phyloP scores from a whole-genome alignment of 1,140 invertebrate species.

The Drosophila simulans region DNA sequence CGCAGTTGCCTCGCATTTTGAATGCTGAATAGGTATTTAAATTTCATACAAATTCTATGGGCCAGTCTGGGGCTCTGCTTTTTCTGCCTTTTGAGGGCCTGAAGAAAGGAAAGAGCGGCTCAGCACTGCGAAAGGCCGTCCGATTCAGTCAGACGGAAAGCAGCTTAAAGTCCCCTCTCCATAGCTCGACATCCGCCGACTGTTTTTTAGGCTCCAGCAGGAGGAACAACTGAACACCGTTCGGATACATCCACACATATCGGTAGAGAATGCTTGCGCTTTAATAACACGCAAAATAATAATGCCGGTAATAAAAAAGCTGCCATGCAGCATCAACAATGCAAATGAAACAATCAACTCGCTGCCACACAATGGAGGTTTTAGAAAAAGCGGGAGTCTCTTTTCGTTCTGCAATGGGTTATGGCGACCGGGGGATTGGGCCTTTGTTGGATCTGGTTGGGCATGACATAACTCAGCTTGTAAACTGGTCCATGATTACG shows the following conservation, averaged over 20 bases:
- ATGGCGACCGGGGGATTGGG: constrained; percentile 13
- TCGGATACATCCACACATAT: constrained; percentile 53
- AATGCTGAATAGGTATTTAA: constrained; percentile 83
- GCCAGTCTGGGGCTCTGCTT: constrained; percentile 51
- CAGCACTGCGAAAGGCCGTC: constrained; percentile 71
- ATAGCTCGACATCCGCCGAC: constrained; percentile 57
- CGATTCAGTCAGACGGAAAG: constrained; percentile 67
- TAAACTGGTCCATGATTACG: constrained; percentile 45
- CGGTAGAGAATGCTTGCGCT: constrained; percentile 73
- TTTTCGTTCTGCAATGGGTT: constrained; percentile 25
- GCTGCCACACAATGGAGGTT: constrained; percentile 59
- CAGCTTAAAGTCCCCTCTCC: constrained; percentile 56
- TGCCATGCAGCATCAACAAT: constrained; percentile 39
- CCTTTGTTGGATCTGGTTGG: constrained; percentile 50
- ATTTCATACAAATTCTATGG: constrained; percentile 83
- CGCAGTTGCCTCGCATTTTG: constrained; percentile 79
- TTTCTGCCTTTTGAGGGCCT: constrained; percentile 48
- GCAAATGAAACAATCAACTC: constrained; percentile 67
- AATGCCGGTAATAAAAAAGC: constrained; percentile 56
- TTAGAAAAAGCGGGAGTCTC: constrained; percentile 38
- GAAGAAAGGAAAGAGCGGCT: constrained; percentile 41
- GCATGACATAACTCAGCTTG: constrained; percentile 64
- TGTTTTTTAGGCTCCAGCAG: constrained; percentile 34
- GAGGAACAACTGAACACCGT: constrained; percentile 29
- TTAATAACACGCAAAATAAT: constrained; percentile 79